A percentile compares a stretch with the other conserved stretches of the same genome.
Evolutionary conservation across 2,888 invertebrate genomes (phyloP).

Genomic region (Sisyra terminalis): DNA sequence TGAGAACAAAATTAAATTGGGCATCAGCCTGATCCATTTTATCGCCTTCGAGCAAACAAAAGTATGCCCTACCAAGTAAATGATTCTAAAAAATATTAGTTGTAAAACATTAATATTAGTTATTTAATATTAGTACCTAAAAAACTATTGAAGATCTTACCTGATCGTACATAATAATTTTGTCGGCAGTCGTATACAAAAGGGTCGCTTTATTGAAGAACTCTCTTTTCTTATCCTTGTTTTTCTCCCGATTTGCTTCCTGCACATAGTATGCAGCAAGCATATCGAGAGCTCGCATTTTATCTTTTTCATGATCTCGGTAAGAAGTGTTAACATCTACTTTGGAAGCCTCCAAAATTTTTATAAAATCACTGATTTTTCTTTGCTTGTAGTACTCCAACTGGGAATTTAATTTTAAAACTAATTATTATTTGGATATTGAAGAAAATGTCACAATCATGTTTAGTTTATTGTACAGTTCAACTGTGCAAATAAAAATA

Average conservation of each 20-base stretch:
- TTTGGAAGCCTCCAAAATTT: slow-evolving; percentile 78
- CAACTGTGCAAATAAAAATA: no score
- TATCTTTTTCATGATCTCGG: slow-evolving; percentile 85
- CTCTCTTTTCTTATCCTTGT: slow-evolving; percentile 86
- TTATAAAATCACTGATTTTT: slow-evolving; percentile 85
- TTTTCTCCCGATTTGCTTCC: slow-evolving; percentile 86
- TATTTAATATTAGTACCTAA: no score
- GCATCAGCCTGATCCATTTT: slow-evolving; percentile 99
- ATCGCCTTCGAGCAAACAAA: slow-evolving; percentile 94
- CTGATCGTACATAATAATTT: slow-evolving; percentile 99
- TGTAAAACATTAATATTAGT: not conserved
- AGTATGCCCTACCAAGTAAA: slow-evolving; percentile 93
- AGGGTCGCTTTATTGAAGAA: slow-evolving; percentile 92
- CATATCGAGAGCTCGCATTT: slow-evolving; percentile 95
- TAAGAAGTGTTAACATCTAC: slow-evolving; percentile 75
- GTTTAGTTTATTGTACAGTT: no score
- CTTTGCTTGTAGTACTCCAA: slow-evolving; percentile 92
- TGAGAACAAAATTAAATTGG: slow-evolving; percentile 97
- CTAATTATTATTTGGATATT: no score
- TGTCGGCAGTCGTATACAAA: slow-evolving; percentile 96
- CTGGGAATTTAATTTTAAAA: slow-evolving; percentile 33
- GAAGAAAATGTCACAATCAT: no score
- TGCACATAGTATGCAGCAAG: slow-evolving; percentile 97
- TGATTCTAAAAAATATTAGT: slow-evolving; percentile 57
- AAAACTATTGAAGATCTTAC: slow-evolving; percentile 26